A percentile compares a stretch with the other conserved stretches of the same genome.
phyloP scores from a whole-genome alignment of 1,140 invertebrate species.

The Ephestia elutella region DNA sequence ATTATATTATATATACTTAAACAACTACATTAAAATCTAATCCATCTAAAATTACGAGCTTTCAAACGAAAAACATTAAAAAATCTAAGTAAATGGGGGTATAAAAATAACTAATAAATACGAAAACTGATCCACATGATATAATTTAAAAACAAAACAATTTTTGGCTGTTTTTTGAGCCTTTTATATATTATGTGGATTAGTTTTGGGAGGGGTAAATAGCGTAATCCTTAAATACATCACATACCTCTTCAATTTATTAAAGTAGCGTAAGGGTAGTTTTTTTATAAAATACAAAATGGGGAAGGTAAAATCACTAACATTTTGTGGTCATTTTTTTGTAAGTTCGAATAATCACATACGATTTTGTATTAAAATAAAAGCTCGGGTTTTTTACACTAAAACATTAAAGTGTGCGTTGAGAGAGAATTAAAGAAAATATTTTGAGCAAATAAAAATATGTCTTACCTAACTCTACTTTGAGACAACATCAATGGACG shows the following conservation, averaged over 20 bases:
- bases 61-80: slow-evolving; percentile 20
- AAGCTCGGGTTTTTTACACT: slow-evolving; percentile 35
- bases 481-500: slow-evolving; percentile 60
- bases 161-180: neutral
- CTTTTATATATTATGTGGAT: neutral
- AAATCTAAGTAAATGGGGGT: slow-evolving; percentile 20
- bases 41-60: slow-evolving; percentile 36
- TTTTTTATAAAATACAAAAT: slow-evolving; percentile 42
- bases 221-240: slow-evolving; percentile 39
- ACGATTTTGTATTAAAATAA: slow-evolving; percentile 26
- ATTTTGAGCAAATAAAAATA: slow-evolving; percentile 23
- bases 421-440: slow-evolving; percentile 19
- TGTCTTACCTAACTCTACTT: slow-evolving; percentile 17
- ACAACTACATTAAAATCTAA: slow-evolving; percentile 38
- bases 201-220: slow-evolving; percentile 17
- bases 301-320: slow-evolving; percentile 54
- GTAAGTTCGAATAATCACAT: slow-evolving; percentile 52
- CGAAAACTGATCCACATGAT: neutral
- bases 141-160: neutral
- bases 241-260: slow-evolving; percentile 30
- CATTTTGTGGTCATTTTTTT: slow-evolving; percentile 47
- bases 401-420: slow-evolving; percentile 33
- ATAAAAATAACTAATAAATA: slow-evolving; percentile 18
- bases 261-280: slow-evolving; percentile 37
- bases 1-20: slow-evolving; percentile 39